These are phyloP conservation scores for Lypha dubia DNA, from an alignment of 2,888 invertebrate genomes.

Conservation along the genomic window DNA sequence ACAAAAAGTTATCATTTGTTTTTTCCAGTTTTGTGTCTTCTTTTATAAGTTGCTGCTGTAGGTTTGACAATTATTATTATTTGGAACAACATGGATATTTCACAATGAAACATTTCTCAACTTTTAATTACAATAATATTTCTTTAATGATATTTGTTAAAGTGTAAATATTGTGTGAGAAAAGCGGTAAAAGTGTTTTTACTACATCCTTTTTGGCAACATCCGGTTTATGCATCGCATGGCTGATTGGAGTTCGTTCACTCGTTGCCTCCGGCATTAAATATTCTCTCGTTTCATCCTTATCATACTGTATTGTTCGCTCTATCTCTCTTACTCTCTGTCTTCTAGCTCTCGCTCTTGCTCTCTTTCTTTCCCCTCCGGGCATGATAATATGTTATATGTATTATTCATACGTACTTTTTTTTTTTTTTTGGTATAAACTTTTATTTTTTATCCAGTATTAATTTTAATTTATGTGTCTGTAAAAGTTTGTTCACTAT, in stretches of 20 bases:
- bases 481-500: conserved; percentile 15
- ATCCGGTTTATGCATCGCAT: conserved; percentile 50
- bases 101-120: conserved; percentile 61
- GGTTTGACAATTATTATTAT: background rate
- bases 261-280: conserved; percentile 6
- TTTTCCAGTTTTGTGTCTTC: no score
- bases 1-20: background rate
- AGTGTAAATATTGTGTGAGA: conserved; percentile 14
- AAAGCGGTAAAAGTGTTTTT: conserved; percentile 60
- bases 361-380: background rate
- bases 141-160: conserved; percentile 35
- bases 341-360: no score
- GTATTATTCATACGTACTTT: background rate
- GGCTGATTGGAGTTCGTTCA: conserved; percentile 7
- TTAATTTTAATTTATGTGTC: conserved; percentile 34
- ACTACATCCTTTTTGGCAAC: conserved; percentile 66
- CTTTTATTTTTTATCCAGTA: background rate
- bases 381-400: background rate
- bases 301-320: background rate
- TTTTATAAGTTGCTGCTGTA: no score
- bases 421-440: no score
- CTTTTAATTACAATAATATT: conserved; percentile 47
- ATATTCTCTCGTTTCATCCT: background rate
- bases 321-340: background rate
- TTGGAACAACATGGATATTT: conserved; percentile 25